Evolutionary conservation across 2,888 invertebrate genomes (phyloP).

Genomic region (Allacma fusca): DNA sequence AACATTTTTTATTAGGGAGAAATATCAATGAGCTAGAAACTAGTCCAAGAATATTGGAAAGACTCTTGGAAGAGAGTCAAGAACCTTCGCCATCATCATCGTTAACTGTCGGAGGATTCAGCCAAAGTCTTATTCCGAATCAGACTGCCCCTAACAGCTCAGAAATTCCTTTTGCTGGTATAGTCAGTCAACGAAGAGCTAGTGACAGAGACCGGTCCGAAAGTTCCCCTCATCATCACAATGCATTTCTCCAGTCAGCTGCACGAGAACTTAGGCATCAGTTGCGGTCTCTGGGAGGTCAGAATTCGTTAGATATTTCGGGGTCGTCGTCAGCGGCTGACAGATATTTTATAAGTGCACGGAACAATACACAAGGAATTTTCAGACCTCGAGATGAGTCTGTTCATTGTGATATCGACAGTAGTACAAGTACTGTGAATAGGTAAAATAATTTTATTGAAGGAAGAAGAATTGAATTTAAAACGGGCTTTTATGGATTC

Average conservation of each 20-base stretch:
- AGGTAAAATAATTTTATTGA: conserved; percentile 45
- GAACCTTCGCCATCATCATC: conserved; percentile 54
- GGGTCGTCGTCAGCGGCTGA: conserved; percentile 48
- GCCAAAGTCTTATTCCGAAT: not conserved
- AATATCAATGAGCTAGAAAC: conserved; percentile 54
- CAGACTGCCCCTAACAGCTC: not conserved
- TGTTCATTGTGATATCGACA: conserved; percentile 57
- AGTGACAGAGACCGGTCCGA: conserved; percentile 28
- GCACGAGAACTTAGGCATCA: conserved; percentile 57
- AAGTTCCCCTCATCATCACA: conserved; percentile 42
- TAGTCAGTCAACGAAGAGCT: conserved; percentile 13
- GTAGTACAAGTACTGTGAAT: conserved; percentile 54
- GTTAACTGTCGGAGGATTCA: not conserved
- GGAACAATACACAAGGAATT: conserved; percentile 53
- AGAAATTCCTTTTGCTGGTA: not conserved
- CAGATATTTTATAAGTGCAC: conserved; percentile 42
- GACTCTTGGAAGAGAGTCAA: conserved; percentile 60
- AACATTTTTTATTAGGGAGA: not conserved
- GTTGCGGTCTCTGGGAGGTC: conserved; percentile 55
- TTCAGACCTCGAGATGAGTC: conserved; percentile 57
- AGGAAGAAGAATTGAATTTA: not conserved
- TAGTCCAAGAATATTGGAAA: conserved; percentile 59
- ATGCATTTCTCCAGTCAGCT: conserved; percentile 58
- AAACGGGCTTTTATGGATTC: not conserved
- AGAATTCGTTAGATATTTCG: conserved; percentile 58